phyloP scores from a whole-genome alignment of 2,113 vertebrate species.

The Mirza zaza region DNA sequence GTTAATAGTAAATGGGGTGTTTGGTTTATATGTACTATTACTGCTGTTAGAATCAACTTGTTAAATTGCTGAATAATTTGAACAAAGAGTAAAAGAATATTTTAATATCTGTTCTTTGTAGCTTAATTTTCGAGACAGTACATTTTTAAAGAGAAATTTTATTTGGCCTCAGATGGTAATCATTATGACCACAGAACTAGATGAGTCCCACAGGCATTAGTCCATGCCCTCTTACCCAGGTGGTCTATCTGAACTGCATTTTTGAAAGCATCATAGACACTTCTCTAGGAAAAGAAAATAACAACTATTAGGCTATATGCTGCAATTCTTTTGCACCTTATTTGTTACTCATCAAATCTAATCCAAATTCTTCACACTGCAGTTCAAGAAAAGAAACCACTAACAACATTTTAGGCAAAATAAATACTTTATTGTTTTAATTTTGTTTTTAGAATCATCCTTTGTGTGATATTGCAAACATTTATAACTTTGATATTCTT shows the following conservation, averaged over 20 bases:
- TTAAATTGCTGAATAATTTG: conserved; percentile 6
- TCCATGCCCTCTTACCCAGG: not conserved
- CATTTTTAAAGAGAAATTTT: conserved; percentile 1
- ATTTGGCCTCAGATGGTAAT: conserved; percentile 15
- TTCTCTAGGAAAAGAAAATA: not conserved
- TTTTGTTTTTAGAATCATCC: conserved; percentile 83
- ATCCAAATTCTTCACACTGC: conserved; percentile 45
- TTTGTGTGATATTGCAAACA: conserved; percentile 83
- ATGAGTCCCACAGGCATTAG: not conserved
- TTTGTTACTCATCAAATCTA: conserved; percentile 26
- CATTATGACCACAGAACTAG: not conserved
- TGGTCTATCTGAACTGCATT: not conserved
- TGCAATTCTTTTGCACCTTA: not conserved
- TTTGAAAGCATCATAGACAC: not conserved
- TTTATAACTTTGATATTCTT: conserved; percentile 82
- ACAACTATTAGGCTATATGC: not conserved
- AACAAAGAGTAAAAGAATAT: not conserved
- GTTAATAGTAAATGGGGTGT: not conserved
- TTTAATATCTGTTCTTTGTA: conserved; percentile 25
- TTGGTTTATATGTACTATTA: not conserved
- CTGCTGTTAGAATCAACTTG: not conserved
- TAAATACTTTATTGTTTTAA: conserved; percentile 92
- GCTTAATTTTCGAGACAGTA: not conserved
- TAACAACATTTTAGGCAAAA: conserved; percentile 85
- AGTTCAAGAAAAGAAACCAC: conserved; percentile 62